Evolutionary conservation across 1,140 invertebrate species (phyloP).

Genomic region (Ceratosolen solmsi): DNA sequence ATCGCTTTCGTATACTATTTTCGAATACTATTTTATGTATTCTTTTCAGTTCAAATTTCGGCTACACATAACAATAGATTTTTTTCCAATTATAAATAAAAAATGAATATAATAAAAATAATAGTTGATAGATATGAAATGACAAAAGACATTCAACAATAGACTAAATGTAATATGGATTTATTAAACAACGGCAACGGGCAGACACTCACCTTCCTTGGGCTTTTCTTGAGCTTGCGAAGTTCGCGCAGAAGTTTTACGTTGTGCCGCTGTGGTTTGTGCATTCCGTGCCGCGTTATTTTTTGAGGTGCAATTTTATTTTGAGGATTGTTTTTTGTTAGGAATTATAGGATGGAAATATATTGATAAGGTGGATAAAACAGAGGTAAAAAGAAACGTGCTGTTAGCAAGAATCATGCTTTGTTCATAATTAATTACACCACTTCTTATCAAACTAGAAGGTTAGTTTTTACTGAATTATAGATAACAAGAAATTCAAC

Average conservation of each 20-base stretch:
- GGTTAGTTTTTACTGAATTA: constrained; percentile 39
- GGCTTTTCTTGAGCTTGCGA: constrained; percentile 69
- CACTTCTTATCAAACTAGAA: constrained; percentile 51
- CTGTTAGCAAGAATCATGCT: constrained; percentile 69
- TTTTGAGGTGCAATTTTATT: constrained; percentile 56
- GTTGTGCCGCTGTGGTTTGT: constrained; percentile 68
- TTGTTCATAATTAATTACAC: constrained; percentile 50
- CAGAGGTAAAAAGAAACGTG: constrained; percentile 68
- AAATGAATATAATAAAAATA: not conserved
- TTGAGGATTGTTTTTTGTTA: constrained; percentile 24
- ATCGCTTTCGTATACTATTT: not conserved
- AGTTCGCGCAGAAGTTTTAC: constrained; percentile 71
- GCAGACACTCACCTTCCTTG: constrained; percentile 71
- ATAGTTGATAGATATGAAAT: not conserved
- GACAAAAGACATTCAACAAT: not conserved
- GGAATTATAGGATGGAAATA: constrained; percentile 37
- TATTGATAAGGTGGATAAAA: constrained; percentile 41
- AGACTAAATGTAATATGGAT: constrained; percentile 19
- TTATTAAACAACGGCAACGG: constrained; percentile 55
- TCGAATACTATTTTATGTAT: too few species aligned
- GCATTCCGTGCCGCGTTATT: constrained; percentile 70
- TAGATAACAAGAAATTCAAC: not conserved
- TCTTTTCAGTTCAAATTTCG: too few species aligned
- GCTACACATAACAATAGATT: constrained; percentile 12
- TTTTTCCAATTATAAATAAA: not conserved